These are phyloP conservation scores for Amiota minor DNA, from an alignment of 2,888 invertebrate species.

Conservation along the genomic window DNA sequence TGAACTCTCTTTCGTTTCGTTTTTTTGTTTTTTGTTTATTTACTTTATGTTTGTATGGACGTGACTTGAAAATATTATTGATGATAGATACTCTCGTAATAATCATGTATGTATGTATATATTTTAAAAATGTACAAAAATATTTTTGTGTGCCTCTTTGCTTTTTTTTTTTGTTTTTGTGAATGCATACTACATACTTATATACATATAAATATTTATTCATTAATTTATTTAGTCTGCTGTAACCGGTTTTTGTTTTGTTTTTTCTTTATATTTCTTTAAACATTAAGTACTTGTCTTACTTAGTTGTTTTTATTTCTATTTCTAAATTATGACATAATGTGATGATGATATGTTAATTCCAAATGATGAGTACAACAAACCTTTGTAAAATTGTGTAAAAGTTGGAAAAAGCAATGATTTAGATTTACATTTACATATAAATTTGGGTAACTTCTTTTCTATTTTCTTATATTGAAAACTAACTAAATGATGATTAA, in stretches of 20 bases:
- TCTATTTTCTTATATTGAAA: too few species aligned
- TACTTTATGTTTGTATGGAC: constrained; percentile 1
- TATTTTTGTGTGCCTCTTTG: too few species aligned
- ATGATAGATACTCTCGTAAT: background rate
- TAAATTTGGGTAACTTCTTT: too few species aligned
- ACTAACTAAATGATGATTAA: too few species aligned
- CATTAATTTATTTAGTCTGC: too few species aligned
- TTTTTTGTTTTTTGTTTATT: background rate
- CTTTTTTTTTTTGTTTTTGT: too few species aligned
- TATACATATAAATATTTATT: constrained; percentile 9
- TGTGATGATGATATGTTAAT: constrained; percentile 18
- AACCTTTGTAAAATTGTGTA: background rate
- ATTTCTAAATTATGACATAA: constrained; percentile 27
- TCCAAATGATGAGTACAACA: background rate
- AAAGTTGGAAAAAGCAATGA: background rate
- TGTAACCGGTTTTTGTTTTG: background rate
- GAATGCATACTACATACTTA: background rate
- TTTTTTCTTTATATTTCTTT: background rate
- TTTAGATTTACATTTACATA: too few species aligned
- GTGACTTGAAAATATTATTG: constrained; percentile 23
- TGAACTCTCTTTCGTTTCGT: background rate
- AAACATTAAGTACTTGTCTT: too few species aligned
- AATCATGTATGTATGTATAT: too few species aligned
- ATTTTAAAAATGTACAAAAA: too few species aligned
- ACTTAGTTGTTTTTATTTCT: background rate